These are phyloP conservation scores for Sebastes steindachneri DNA, from an alignment of 2,797 vertebrate species.

Conservation along the genomic window DNA sequence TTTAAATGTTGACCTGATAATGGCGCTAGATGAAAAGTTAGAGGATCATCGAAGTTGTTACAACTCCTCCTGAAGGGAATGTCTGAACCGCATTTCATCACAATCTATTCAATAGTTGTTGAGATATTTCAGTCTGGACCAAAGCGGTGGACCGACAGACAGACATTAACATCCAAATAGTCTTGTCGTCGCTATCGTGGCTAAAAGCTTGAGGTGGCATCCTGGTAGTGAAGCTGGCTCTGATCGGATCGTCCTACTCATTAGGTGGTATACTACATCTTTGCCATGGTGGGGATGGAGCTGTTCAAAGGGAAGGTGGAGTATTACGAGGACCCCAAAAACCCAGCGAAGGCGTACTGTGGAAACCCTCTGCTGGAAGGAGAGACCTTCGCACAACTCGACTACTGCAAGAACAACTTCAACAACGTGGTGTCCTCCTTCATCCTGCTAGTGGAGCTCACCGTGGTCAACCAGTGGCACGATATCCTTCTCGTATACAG, in stretches of 20 bases:
- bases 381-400: conserved; percentile 83
- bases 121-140: background rate
- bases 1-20: too few species aligned
- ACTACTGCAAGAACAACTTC: conserved; percentile 97
- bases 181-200: background rate
- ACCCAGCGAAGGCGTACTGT: conserved; percentile 78
- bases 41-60: too few species aligned
- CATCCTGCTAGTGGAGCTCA: conserved; percentile 91
- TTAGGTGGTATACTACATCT: conserved; percentile 93
- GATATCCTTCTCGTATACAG: conserved; percentile 87
- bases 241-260: background rate
- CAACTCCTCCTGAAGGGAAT: too few species aligned
- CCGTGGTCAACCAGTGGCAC: conserved; percentile 96
- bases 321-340: conserved; percentile 74
- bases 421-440: conserved; percentile 88
- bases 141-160: background rate
- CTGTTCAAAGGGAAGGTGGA: conserved; percentile 87
- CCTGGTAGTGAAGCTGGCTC: background rate
- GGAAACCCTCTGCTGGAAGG: conserved; percentile 86
- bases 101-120: background rate
- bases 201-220: background rate
- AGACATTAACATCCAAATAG: background rate
- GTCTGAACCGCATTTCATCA: too few species aligned
- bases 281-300: conserved; percentile 96
- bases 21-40: too few species aligned